These are phyloP conservation scores for Oceanodroma tethys DNA, from an alignment of 2,113 vertebrate genomes.

Conservation along the genomic window DNA sequence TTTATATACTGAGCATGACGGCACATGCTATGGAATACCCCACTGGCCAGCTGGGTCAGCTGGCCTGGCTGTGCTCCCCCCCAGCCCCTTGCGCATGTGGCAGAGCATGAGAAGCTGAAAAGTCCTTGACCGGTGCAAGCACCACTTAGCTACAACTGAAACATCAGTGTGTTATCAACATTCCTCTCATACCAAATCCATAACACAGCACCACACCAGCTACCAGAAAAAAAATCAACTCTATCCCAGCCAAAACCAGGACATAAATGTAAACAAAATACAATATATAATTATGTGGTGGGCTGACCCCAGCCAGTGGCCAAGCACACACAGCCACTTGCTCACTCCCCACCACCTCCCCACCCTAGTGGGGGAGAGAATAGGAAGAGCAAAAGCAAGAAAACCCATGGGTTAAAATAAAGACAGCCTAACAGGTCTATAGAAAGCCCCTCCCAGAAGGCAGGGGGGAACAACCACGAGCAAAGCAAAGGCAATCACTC, in stretches of 20 bases:
- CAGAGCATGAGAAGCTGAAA: too few relatives aligned
- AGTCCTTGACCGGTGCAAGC: too few relatives aligned
- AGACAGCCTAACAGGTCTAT: neutral
- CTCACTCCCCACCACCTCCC: neutral
- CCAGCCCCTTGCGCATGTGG: neutral
- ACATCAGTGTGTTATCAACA: too few relatives aligned
- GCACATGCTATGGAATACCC: neutral
- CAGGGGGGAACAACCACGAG: neutral
- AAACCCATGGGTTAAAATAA: neutral
- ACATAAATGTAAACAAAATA: neutral
- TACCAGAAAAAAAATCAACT: too few relatives aligned
- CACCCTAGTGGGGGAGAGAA: too few relatives aligned
- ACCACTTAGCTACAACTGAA: too few relatives aligned
- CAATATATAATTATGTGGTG: neutral
- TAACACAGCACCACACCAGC: too few relatives aligned
- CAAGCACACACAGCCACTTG: neutral
- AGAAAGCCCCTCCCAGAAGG: too few relatives aligned
- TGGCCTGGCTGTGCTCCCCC: neutral
- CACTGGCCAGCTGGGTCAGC: neutral
- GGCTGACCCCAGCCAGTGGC: neutral
- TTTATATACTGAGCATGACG: neutral
- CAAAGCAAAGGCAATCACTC: neutral
- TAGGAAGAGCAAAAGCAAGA: neutral
- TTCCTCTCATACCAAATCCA: too few relatives aligned
- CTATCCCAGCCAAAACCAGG: too few relatives aligned